phyloP scores from a whole-genome alignment of 2,888 invertebrate genomes.

The Furcula furcula region DNA sequence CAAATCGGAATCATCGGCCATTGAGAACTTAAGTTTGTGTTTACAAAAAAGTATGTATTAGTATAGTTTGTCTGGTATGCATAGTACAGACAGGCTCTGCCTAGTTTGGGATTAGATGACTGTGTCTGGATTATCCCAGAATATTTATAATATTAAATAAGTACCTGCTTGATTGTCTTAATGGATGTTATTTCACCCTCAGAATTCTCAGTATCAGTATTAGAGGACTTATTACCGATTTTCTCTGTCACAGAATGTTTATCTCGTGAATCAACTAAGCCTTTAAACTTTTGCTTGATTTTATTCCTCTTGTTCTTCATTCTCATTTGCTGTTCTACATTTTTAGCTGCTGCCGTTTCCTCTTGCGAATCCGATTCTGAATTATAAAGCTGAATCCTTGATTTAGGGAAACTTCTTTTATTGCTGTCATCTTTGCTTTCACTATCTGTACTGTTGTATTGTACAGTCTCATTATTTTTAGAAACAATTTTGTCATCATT shows the following conservation, averaged over 20 bases:
- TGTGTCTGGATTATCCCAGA: too few relatives aligned
- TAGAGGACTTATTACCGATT: slow-evolving; percentile 14
- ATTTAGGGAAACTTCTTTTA: slow-evolving; percentile 22
- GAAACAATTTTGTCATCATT: slow-evolving; percentile 17
- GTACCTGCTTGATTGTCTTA: slow-evolving; percentile 57
- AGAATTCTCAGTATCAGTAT: slow-evolving; percentile 26
- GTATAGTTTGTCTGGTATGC: too few relatives aligned
- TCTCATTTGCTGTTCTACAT: slow-evolving; percentile 44
- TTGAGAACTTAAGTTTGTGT: too few relatives aligned
- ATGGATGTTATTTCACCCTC: slow-evolving; percentile 40
- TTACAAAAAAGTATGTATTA: too few relatives aligned
- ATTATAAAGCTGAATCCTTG: slow-evolving; percentile 20
- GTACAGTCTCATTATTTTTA: slow-evolving; percentile 5
- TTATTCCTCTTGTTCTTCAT: slow-evolving; percentile 56
- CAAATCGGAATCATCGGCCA: too few relatives aligned
- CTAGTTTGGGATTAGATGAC: too few relatives aligned
- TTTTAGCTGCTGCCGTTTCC: slow-evolving; percentile 23
- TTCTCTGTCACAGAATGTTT: slow-evolving; percentile 17
- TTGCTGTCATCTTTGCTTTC: slow-evolving; percentile 10
- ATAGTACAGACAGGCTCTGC: too few relatives aligned
- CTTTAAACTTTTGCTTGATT: slow-evolving; percentile 60
- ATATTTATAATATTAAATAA: slow-evolving; percentile 4
- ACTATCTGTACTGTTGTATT: slow-evolving; percentile 12
- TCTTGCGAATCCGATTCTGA: slow-evolving; percentile 26
- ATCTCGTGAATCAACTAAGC: slow-evolving; percentile 38